phyloP scores from a whole-genome alignment of 1,140 invertebrate genomes.

The Tetragonula clypearis region DNA sequence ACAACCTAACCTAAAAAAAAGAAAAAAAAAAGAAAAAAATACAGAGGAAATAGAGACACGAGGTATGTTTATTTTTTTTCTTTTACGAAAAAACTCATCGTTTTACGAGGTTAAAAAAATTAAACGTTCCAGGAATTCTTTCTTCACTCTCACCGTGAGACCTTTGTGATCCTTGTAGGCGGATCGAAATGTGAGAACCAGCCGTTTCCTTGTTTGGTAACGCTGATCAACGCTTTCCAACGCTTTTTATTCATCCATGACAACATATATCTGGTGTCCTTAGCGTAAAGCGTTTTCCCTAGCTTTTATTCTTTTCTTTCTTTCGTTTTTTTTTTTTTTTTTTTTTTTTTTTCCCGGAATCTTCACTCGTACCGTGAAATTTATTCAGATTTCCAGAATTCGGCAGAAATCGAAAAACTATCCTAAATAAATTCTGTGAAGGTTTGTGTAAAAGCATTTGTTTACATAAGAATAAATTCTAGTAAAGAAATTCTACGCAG shows the following conservation, averaged over 20 bases:
- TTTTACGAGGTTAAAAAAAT: conserved; percentile 18
- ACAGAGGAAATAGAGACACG: background rate
- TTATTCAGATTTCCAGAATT: background rate
- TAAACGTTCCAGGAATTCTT: conserved; percentile 30
- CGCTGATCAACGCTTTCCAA: conserved; percentile 46
- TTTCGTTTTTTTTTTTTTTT: background rate
- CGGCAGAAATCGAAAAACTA: background rate
- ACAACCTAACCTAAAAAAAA: background rate
- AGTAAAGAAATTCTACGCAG: too few species aligned
- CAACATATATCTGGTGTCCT: background rate
- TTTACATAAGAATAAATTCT: too few species aligned
- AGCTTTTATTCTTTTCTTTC: background rate
- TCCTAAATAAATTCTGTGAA: background rate
- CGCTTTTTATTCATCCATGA: conserved; percentile 45
- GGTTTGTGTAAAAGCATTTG: background rate
- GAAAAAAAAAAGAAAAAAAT: background rate
- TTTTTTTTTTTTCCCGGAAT: background rate
- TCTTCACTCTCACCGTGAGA: conserved; percentile 39
- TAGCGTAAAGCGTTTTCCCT: too few species aligned
- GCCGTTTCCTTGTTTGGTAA: conserved; percentile 61
- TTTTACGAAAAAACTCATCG: background rate
- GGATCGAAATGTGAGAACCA: conserved; percentile 62
- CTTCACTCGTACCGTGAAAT: background rate
- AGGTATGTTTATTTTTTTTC: background rate
- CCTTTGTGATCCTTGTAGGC: conserved; percentile 60